Evolutionary conservation across 2,797 vertebrate species (phyloP), one percentile per base, ranked within the genome.

Genomic region (Cynopterus sphinx): DNA sequence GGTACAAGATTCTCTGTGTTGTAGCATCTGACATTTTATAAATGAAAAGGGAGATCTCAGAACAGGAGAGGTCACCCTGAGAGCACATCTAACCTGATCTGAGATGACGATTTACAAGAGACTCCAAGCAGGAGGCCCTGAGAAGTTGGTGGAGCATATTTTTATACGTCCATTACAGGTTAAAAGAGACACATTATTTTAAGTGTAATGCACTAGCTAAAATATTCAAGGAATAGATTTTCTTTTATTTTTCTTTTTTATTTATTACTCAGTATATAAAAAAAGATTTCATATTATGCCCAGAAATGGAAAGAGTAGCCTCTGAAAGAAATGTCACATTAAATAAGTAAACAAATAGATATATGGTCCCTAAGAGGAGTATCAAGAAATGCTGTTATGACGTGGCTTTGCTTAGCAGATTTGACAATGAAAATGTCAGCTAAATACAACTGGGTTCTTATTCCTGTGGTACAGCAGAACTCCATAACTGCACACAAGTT

Each of bases 21-120:
- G 75, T 55, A 22, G 82, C 46, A 87, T 36, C 95, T 94, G 92
- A 71, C 74, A 68, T 91, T 90, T 79, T 84, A 91, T 49, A 97
- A 97, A 96, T 61, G 90, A 91, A 96, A 71, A 83, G 11, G 41
- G 24, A 92, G 75, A 61, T 83, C 57, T 41, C 88, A 53, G 79
- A 94, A 96, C 53, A 81, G 63, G 70, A 95, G 87, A 96, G 67
- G 94, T 97, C 87, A 83, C 87, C 71, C 33, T n/a, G 33, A 73
- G 33, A 95, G 31, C 16, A 41, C 21, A 68, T 28, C 17, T 33
- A n/a, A 49, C 21, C 22, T 55, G 46, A 68, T 67, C 89, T 77
- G 96, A 61, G 51, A 83, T 0, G 1, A 51, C 55, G 51, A 33
- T 53, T 94, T 92, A 81, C 59, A 86, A 94, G 87, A 86, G 96